Conservation (phyloP, 1,140 invertebrate genomes). For the Subanguina moxae region DNA sequence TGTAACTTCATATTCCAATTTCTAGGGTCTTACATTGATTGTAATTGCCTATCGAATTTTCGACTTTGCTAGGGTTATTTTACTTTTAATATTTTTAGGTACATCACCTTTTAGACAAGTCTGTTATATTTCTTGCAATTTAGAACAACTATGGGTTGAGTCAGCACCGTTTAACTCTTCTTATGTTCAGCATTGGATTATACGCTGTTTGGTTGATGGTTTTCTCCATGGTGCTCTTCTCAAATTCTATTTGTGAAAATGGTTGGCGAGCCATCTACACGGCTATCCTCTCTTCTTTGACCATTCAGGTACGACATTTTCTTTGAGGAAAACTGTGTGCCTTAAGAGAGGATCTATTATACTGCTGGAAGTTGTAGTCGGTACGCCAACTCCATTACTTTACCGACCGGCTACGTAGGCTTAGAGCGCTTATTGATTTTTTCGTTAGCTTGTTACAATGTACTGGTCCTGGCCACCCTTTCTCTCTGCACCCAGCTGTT, state of each 20-base stretch:
- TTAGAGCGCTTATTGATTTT: no score
- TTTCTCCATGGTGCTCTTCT: conserved; percentile 24
- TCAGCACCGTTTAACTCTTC: conserved; percentile 6
- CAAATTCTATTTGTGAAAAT: conserved; percentile 36
- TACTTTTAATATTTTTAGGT: neutral
- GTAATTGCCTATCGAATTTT: conserved; percentile 31
- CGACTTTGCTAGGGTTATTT: conserved; percentile 9
- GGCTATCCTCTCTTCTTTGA: conserved; percentile 37
- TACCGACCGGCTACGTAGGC: no score
- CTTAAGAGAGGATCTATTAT: no score
- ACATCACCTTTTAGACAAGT: no score
- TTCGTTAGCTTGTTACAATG: no score
- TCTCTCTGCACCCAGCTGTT: no score
- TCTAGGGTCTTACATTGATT: conserved; percentile 32
- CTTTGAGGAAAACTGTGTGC: no score
- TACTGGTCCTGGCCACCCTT: no score
- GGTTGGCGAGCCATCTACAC: conserved; percentile 43
- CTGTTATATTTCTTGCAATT: neutral
- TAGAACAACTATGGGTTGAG: neutral
- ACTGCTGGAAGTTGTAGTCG: no score
- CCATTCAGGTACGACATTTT: conserved; percentile 24
- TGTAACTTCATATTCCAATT: no score
- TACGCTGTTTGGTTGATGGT: conserved; percentile 30
- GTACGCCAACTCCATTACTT: no score
- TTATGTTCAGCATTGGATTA: conserved; percentile 12